Evolutionary conservation across 2,888 invertebrate species (phyloP), one percentile per base, ranked within the genome.

Genomic region (Microplitis manilae): DNA sequence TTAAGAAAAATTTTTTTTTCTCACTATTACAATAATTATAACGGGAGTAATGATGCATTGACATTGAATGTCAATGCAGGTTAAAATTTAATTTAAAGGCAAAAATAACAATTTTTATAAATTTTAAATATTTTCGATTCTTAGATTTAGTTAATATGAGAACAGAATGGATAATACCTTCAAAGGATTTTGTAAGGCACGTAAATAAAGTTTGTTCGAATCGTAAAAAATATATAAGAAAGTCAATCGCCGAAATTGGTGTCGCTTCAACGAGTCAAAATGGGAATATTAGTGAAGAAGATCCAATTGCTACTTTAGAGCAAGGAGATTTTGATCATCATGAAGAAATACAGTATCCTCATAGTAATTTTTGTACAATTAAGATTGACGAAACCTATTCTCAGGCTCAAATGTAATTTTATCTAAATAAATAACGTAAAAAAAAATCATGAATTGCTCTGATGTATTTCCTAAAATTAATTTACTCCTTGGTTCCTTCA

Each of bases 141-240:
- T 15, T 30, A 76, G 76, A 73, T 60, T 60, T 73, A 41, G 61
- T 76, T n/a, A 76, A 76, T n/a, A 72, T 61, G 68, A 41, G 72
- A 72, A 15, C 68, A 40, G 76, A 68, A 0, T 68, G 61, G 67
- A 76, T 76, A 8, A 40, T 76, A 17, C 71, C 60, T 6, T 20
- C 67, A 6, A 68, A 72, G 17, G 72, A 72, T 2, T 76, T 68
- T 20, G 76, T 76, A 39, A 65, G 72, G 39, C 60, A 76, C 61
- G 61, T 76, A 20, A 76, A 72, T 17, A 72, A 76, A 76, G 68
- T 72, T 5, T 76, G 76, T 50, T 68, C 72, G 1, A 76, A 73
- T 41, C 62, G 76, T 6, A 73, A 68, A 15, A 76, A 72, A 40
- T 40, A 71, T 2, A 6, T 50, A 9, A 60, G 50, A 20, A 13